Conservation (phyloP, 2,113 vertebrate species). For the Anolis carolinensis region DNA sequence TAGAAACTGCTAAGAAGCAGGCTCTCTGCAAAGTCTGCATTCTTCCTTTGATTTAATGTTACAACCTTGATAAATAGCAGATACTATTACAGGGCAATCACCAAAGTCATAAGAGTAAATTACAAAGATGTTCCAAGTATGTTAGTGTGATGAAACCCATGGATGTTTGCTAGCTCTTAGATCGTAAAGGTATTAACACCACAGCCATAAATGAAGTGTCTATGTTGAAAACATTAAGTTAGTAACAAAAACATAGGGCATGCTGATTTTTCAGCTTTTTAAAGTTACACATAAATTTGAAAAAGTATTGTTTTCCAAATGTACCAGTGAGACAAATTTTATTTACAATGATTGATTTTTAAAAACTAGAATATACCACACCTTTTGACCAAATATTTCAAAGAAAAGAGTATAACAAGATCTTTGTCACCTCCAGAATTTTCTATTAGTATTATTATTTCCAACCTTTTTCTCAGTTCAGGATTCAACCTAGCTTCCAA, state of each 20-base stretch:
- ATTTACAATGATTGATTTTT: no score
- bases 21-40: constrained; percentile 16
- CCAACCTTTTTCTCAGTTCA: no score
- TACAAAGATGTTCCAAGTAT: neutral
- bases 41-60: constrained; percentile 19
- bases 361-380: neutral
- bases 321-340: neutral
- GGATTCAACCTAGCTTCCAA: no score
- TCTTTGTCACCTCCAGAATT: no score
- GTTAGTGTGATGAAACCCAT: neutral
- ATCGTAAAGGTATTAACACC: neutral
- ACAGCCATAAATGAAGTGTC: neutral
- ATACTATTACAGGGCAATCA: constrained; percentile 14
- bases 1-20: neutral
- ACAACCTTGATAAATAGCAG: constrained; percentile 33
- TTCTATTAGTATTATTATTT: no score
- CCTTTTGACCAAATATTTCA: constrained; percentile 8
- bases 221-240: neutral
- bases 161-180: neutral
- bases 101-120: neutral
- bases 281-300: neutral
- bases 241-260: neutral
- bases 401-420: neutral
- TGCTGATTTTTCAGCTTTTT: neutral
- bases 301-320: constrained; percentile 13